Evolutionary conservation across 2,113 vertebrate genomes (phyloP).

Genomic region (Gobius niger): DNA sequence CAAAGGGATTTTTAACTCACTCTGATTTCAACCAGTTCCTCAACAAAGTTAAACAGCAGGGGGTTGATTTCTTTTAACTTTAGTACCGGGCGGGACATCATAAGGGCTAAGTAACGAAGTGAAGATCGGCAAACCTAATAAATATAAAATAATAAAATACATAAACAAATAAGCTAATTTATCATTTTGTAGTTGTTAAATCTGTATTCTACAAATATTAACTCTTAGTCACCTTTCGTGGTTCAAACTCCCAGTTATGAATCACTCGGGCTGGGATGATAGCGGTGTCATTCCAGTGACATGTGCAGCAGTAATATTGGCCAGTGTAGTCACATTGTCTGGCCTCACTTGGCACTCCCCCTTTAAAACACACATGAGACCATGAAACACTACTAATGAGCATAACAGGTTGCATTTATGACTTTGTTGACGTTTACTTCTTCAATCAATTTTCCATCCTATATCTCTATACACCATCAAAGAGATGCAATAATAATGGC

Average conservation of each 20-base stretch:
- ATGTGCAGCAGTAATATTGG: constrained; percentile 95
- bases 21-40: constrained; percentile 96
- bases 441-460: neutral
- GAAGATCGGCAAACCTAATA: constrained; percentile 93
- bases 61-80: constrained; percentile 94
- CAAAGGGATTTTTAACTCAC: constrained; percentile 67
- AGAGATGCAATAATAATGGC: too few species aligned
- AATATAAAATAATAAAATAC: constrained; percentile 42
- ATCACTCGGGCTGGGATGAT: constrained; percentile 91
- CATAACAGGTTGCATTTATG: neutral
- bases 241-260: constrained; percentile 98
- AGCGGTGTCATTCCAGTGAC: constrained; percentile 95
- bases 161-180: constrained; percentile 1
- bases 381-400: too few species aligned
- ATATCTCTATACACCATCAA: constrained; percentile 6
- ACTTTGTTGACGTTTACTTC: neutral
- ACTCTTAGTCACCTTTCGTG: constrained; percentile 82
- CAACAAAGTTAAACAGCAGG: constrained; percentile 95
- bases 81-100: constrained; percentile 91
- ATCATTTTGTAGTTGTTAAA: constrained; percentile 3
- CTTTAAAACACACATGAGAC: constrained; percentile 60
- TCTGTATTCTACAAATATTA: neutral
- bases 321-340: constrained; percentile 97
- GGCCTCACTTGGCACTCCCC: constrained; percentile 89
- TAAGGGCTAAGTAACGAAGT: constrained; percentile 91